phyloP scores from a whole-genome alignment of 1,140 invertebrate species.

The Pteromalus puparum region DNA sequence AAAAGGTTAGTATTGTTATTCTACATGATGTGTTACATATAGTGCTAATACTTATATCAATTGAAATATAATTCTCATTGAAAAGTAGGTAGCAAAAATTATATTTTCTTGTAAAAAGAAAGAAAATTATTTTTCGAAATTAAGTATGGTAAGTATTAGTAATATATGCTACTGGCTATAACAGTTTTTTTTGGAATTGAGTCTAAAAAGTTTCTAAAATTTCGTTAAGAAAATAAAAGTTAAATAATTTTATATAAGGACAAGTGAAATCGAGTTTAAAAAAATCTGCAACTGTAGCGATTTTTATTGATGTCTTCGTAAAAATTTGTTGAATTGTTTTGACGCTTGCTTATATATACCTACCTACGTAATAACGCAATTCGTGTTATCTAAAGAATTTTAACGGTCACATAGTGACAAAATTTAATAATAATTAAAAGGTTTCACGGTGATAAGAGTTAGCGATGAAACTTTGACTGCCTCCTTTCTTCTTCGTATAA shows the following conservation, averaged over 20 bases:
- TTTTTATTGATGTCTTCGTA: conserved; percentile 16
- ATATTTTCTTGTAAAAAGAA: background rate
- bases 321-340: conserved; percentile 18
- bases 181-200: background rate
- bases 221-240: background rate
- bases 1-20: background rate
- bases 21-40: background rate
- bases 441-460: background rate
- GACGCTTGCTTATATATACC: background rate
- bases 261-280: background rate
- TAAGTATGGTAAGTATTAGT: background rate
- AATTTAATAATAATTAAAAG: background rate
- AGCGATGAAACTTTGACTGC: conserved; percentile 12
- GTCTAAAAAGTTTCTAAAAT: background rate
- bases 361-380: background rate
- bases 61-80: background rate
- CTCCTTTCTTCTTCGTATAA: conserved; percentile 16
- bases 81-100: background rate
- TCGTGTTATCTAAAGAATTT: conserved; percentile 18
- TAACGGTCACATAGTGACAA: conserved; percentile 14
- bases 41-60: background rate
- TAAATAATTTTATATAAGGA: conserved; percentile 38
- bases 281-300: background rate
- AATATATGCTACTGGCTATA: background rate
- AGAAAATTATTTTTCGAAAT: background rate